phyloP scores from a whole-genome alignment of 1,140 invertebrate genomes.

The Hyles vespertilio region DNA sequence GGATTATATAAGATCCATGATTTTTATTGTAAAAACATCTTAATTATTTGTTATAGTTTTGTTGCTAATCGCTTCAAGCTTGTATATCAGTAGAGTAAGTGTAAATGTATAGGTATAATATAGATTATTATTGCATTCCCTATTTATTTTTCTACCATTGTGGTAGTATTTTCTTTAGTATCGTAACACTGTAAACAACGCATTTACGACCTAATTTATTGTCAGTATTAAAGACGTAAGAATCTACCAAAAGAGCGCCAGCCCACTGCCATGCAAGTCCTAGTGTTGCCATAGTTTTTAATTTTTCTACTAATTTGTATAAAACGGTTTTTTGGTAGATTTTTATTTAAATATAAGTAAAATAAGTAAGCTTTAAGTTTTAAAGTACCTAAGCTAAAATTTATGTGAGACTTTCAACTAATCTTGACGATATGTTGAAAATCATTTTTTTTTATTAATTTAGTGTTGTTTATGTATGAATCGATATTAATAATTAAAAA shows the following conservation, averaged over 20 bases:
- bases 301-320: constrained; percentile 6
- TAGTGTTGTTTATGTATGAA: constrained; percentile 3
- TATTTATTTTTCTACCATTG: constrained; percentile 48
- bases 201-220: constrained; percentile 20
- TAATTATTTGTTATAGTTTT: constrained; percentile 1
- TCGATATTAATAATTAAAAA: background rate
- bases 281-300: constrained; percentile 18
- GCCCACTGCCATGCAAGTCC: constrained; percentile 18
- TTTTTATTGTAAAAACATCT: too few species aligned
- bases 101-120: constrained; percentile 34
- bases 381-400: constrained; percentile 28
- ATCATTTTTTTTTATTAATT: background rate
- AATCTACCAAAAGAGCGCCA: constrained; percentile 20
- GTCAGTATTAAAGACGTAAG: constrained; percentile 11
- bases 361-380: constrained; percentile 42
- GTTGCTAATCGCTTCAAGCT: constrained; percentile 25
- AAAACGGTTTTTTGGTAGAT: constrained; percentile 24
- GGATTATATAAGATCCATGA: too few species aligned
- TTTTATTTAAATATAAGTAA: constrained; percentile 26
- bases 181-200: constrained; percentile 28
- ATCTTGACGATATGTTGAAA: background rate
- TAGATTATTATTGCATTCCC: constrained; percentile 43
- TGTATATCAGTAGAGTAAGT: constrained; percentile 51
- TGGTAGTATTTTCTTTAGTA: constrained; percentile 19
- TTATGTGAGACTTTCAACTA: too few species aligned